A percentile compares a stretch with the other conserved stretches of the same genome.
These are phyloP conservation scores for Notamacropus eugenii DNA, from an alignment of 2,797 vertebrate genomes.

Conservation along the genomic window DNA sequence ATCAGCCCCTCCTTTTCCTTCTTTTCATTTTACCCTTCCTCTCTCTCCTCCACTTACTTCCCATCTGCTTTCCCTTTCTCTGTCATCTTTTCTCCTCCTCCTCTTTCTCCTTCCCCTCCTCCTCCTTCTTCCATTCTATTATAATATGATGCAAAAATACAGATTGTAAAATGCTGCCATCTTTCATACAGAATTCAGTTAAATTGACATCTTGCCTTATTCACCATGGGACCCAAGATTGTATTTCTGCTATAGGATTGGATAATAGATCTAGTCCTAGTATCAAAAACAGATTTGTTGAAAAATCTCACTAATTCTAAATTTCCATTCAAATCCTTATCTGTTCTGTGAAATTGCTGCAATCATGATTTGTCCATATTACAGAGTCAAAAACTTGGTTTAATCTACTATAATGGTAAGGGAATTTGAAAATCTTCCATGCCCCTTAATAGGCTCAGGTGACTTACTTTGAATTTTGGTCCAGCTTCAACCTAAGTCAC, in stretches of 20 bases:
- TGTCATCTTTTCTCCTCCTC: neutral
- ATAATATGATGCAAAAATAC: neutral
- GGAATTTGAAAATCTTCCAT: too few relatives aligned
- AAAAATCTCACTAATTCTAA: conserved; percentile 39
- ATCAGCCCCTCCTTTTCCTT: neutral
- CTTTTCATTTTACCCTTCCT: neutral
- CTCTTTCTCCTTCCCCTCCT: too few relatives aligned
- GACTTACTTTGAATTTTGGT: too few relatives aligned
- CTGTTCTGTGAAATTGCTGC: conserved; percentile 30
- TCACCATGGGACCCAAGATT: neutral
- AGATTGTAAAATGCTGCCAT: neutral
- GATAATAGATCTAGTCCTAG: conserved; percentile 28
- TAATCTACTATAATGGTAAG: neutral
- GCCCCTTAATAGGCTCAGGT: too few relatives aligned
- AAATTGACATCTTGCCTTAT: neutral
- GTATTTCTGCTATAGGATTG: neutral
- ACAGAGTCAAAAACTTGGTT: conserved; percentile 53
- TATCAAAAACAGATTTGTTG: conserved; percentile 1
- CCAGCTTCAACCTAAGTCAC: too few relatives aligned
- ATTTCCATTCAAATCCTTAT: conserved; percentile 12
- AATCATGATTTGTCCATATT: conserved; percentile 13
- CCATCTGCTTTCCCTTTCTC: neutral
- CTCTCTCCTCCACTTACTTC: neutral
- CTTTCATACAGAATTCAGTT: neutral
- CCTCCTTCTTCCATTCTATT: neutral